These are phyloP conservation scores for Adelges cooleyi DNA, from an alignment of 1,140 invertebrate species.

Conservation along the genomic window DNA sequence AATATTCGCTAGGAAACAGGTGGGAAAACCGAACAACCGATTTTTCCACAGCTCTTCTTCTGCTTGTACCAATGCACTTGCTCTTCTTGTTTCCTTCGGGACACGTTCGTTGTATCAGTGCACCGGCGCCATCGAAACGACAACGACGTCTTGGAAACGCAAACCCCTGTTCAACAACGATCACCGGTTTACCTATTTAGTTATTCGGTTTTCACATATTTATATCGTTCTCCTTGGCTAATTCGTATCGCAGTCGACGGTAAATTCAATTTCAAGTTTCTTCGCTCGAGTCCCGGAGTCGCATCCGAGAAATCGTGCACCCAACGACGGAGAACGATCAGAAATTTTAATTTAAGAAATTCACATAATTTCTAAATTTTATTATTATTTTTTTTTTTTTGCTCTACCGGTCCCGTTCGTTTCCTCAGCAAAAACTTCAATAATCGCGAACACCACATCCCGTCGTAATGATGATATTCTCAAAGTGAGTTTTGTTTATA, in stretches of 20 bases:
- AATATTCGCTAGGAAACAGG: background rate
- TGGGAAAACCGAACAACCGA: background rate
- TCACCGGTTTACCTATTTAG: background rate
- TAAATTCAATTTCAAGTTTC: background rate
- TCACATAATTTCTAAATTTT: no score
- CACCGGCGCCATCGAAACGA: background rate
- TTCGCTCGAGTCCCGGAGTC: background rate
- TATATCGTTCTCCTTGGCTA: background rate
- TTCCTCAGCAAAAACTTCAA: no score
- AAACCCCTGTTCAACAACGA: no score
- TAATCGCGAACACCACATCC: no score
- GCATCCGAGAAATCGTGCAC: background rate
- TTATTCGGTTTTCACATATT: background rate
- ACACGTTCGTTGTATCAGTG: background rate
- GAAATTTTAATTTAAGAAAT: no score
- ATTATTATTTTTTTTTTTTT: no score
- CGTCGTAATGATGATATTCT: constrained; percentile 3
- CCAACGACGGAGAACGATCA: no score
- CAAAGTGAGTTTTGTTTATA: constrained; percentile 1
- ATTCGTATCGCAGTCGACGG: background rate
- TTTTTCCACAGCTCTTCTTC: background rate
- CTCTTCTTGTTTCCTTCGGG: background rate
- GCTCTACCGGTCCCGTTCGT: no score
- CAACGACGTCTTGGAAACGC: background rate
- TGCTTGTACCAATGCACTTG: background rate